Percentiles rank a stretch among this genome's conserved stretches.
Evolutionary conservation across 2,113 vertebrate genomes (phyloP).

Genomic region (Tetrax tetrax): DNA sequence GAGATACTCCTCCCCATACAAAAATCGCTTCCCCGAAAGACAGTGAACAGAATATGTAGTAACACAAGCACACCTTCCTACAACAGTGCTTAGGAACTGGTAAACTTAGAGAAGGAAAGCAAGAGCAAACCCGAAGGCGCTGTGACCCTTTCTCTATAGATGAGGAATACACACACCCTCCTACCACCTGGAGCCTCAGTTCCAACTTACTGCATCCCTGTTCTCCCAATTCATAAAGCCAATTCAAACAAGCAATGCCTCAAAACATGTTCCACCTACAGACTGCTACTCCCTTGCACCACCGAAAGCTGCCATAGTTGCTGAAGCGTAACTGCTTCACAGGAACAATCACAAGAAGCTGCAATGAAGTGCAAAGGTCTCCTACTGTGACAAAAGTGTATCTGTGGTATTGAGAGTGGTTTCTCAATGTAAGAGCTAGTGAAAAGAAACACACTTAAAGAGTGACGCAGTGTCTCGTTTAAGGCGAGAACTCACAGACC

Average conservation of each 20-base stretch:
- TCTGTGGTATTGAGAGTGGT: background rate
- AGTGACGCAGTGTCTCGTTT: background rate
- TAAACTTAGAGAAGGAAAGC: background rate
- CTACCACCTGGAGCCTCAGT: background rate
- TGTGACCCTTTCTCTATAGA: background rate
- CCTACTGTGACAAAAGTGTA: background rate
- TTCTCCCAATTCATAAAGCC: background rate
- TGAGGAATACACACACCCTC: background rate
- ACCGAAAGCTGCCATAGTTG: rapidly evolving
- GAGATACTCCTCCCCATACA: rapidly evolving
- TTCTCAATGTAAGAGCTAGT: background rate
- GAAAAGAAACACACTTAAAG: too few species aligned
- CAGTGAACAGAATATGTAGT: background rate
- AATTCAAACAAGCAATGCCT: background rate
- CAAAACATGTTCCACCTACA: background rate
- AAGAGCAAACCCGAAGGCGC: background rate
- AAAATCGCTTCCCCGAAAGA: background rate
- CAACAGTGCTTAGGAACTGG: background rate
- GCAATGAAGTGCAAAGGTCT: background rate
- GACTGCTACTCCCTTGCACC: background rate
- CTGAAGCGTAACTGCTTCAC: background rate
- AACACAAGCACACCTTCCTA: background rate
- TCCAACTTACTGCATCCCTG: background rate
- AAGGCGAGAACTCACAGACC: background rate
- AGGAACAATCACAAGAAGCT: background rate